These are phyloP conservation scores for Scortum barcoo DNA, from an alignment of 2,113 vertebrate genomes.

Conservation along the genomic window DNA sequence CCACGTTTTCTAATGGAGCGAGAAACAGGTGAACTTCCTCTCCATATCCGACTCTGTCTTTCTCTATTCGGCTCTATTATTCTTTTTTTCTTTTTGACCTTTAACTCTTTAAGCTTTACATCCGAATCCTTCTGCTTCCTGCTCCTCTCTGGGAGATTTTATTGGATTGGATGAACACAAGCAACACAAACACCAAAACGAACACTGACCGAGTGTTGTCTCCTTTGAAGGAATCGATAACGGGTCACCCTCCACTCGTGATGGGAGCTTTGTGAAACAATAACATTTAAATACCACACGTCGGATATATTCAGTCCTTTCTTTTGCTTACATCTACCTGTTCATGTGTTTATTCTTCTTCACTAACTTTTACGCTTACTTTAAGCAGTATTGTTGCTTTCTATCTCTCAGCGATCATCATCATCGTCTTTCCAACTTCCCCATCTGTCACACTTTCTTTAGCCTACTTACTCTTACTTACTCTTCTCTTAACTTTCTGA, in stretches of 20 bases:
- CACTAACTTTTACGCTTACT: background rate
- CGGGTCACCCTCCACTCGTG: rapidly evolving
- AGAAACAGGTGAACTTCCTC: slow-evolving; percentile 8
- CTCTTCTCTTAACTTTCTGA: slow-evolving; percentile 3
- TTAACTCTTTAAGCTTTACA: background rate
- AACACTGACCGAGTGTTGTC: background rate
- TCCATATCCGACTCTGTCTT: background rate
- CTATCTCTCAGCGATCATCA: background rate
- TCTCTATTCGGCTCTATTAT: background rate
- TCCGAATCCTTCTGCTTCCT: background rate
- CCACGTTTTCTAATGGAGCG: background rate
- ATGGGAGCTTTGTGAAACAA: background rate
- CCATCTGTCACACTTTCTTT: background rate
- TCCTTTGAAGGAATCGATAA: background rate
- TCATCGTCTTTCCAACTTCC: background rate
- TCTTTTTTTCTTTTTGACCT: slow-evolving; percentile 15
- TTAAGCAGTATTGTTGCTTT: background rate
- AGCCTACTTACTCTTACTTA: background rate
- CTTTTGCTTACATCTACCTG: background rate
- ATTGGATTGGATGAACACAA: background rate
- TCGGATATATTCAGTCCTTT: background rate
- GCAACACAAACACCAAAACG: background rate
- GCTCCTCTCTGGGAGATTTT: background rate
- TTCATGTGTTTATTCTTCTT: too few relatives aligned
- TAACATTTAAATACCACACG: slow-evolving; percentile 7